Percentiles rank a stretch among this genome's conserved stretches.
phyloP scores from a whole-genome alignment of 2,797 vertebrate species.

The Leuciscus waleckii region DNA sequence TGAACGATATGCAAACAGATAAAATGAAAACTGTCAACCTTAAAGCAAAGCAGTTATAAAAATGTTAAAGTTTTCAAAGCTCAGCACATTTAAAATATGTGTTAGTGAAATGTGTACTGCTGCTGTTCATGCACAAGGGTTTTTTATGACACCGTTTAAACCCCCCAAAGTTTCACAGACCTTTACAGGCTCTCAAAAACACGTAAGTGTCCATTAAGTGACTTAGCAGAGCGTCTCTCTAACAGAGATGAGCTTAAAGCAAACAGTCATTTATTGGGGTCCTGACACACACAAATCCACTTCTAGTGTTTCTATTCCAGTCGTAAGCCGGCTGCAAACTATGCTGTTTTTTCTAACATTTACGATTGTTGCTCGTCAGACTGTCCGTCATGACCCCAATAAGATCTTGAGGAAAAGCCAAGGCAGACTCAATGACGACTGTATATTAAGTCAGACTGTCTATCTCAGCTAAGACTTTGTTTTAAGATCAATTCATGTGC shows the following conservation, averaged over 20 bases:
- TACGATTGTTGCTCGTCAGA: neutral
- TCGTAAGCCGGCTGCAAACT: neutral
- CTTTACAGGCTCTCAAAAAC: constrained; percentile 73
- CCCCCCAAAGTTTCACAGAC: constrained; percentile 66
- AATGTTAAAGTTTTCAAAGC: too few relatives aligned
- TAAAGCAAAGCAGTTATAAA: neutral
- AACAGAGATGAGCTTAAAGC: constrained; percentile 56
- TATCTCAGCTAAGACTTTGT: neutral
- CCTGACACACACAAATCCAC: constrained; percentile 47
- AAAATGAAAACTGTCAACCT: neutral
- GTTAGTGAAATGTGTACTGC: neutral
- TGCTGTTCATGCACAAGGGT: constrained; percentile 50
- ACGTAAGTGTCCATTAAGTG: constrained; percentile 75
- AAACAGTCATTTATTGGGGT: constrained; percentile 66
- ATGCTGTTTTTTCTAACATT: neutral
- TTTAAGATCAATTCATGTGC: neutral
- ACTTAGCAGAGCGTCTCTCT: constrained; percentile 68
- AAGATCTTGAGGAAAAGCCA: neutral
- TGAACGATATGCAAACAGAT: neutral
- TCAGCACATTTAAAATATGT: neutral
- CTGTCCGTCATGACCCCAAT: neutral
- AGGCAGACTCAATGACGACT: neutral
- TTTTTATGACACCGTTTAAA: constrained; percentile 72
- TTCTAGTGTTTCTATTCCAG: constrained; percentile 19
- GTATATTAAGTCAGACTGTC: neutral